Percentiles rank a stretch among this genome's conserved stretches.
Evolutionary conservation across 2,888 invertebrate species (phyloP).

Genomic region (Galerucella calmariensis): DNA sequence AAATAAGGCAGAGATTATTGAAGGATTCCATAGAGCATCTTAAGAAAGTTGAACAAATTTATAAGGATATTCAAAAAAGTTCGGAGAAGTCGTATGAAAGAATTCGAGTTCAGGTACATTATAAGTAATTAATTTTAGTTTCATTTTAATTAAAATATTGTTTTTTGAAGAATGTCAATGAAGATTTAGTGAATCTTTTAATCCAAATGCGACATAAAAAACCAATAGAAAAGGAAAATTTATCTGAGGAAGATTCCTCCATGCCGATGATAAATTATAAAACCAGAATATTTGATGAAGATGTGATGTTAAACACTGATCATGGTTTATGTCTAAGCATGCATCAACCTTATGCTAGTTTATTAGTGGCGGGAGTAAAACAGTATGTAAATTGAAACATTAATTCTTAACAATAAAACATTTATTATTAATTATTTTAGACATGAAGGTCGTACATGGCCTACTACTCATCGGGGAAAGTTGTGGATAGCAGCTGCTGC

Average conservation of each 20-base stretch:
- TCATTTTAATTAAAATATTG: not conserved
- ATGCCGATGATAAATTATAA: slow-evolving; percentile 55
- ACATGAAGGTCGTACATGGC: slow-evolving; percentile 96
- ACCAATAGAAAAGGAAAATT: slow-evolving; percentile 53
- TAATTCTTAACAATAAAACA: not conserved
- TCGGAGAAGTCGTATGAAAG: slow-evolving; percentile 40
- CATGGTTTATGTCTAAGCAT: slow-evolving; percentile 90
- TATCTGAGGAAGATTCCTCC: slow-evolving; percentile 52
- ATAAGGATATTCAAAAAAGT: slow-evolving; percentile 53
- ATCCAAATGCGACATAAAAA: slow-evolving; percentile 59
- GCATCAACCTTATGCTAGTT: slow-evolving; percentile 96
- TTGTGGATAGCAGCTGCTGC: slow-evolving; percentile 94
- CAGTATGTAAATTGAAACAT: slow-evolving; percentile 67
- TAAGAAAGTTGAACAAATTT: slow-evolving; percentile 55
- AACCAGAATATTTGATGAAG: slow-evolving; percentile 59
- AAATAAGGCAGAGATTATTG: slow-evolving; percentile 53
- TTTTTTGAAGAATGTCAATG: slow-evolving; percentile 50
- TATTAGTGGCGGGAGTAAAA: slow-evolving; percentile 93
- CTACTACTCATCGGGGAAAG: slow-evolving; percentile 88
- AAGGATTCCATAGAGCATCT: slow-evolving; percentile 57
- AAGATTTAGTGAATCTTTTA: slow-evolving; percentile 55
- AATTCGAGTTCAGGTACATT: slow-evolving; percentile 35
- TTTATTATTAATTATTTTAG: slow-evolving; percentile 63
- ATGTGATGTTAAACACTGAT: slow-evolving; percentile 58
- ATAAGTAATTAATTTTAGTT: not conserved